These are phyloP conservation scores for Lasioglossum figueresi DNA, from an alignment of 2,888 invertebrate species.

Conservation along the genomic window DNA sequence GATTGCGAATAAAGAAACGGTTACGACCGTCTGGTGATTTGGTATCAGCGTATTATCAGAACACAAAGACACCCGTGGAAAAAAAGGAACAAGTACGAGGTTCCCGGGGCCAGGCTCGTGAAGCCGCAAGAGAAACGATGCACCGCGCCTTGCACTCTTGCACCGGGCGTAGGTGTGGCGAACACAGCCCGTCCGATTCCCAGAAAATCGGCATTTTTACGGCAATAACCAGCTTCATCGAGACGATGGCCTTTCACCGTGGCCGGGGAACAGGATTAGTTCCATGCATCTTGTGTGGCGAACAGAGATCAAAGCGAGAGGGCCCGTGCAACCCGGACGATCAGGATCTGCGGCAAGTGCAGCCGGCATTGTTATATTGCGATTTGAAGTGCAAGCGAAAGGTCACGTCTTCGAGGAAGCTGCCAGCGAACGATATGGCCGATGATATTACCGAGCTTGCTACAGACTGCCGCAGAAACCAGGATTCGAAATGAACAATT, in stretches of 20 bases:
- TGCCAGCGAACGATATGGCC: not conserved
- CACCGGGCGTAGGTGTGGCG: slow-evolving; percentile 43
- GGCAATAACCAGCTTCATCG: slow-evolving; percentile 25
- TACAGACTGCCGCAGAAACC: not conserved
- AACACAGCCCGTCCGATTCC: slow-evolving; percentile 12
- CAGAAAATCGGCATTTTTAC: slow-evolving; percentile 54
- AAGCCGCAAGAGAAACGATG: slow-evolving; percentile 20
- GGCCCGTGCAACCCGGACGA: slow-evolving; percentile 39
- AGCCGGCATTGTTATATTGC: slow-evolving; percentile 36
- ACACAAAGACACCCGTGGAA: not conserved
- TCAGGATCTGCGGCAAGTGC: slow-evolving; percentile 52
- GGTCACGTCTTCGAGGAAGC: slow-evolving; percentile 46
- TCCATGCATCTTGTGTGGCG: slow-evolving; percentile 39
- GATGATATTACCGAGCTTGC: not conserved
- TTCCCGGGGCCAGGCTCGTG: not conserved
- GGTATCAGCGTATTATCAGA: not conserved
- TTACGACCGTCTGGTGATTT: not conserved
- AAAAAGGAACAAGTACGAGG: not conserved
- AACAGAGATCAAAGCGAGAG: slow-evolving; percentile 43
- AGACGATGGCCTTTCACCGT: slow-evolving; percentile 50
- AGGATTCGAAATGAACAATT: not conserved
- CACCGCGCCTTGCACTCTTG: not conserved
- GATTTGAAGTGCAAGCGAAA: slow-evolving; percentile 33
- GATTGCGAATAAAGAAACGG: not conserved
- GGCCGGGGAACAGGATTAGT: slow-evolving; percentile 40